Evolutionary conservation across 1,140 invertebrate genomes (phyloP).

Genomic region (Thaumatotibia leucotreta): DNA sequence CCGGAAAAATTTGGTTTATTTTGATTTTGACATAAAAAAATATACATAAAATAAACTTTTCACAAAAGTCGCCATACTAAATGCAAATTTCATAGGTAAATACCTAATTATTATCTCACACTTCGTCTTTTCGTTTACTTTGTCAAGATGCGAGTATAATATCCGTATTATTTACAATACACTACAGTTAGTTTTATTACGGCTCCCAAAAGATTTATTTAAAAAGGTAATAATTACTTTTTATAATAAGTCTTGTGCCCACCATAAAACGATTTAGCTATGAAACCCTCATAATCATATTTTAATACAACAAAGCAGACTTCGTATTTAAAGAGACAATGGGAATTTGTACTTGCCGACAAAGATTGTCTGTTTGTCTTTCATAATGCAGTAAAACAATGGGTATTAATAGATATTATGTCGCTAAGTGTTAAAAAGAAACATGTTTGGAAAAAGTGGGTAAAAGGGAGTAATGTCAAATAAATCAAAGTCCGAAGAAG

Average conservation of each 20-base stretch:
- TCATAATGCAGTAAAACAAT: neutral
- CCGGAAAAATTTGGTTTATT: no score
- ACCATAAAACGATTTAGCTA: no score
- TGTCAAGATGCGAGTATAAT: no score
- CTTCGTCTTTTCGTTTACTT: neutral
- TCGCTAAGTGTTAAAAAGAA: neutral
- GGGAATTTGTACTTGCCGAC: neutral
- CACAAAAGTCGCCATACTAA: no score
- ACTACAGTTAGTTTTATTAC: neutral
- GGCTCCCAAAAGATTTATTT: neutral
- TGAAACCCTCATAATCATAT: neutral
- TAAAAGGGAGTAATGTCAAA: no score
- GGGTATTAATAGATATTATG: neutral
- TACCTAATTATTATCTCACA: no score
- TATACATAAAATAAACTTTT: no score
- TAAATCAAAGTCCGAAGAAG: no score
- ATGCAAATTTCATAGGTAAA: no score
- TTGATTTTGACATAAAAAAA: no score
- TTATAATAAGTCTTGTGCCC: neutral
- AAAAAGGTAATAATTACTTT: neutral
- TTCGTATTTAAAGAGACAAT: neutral
- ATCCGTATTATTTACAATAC: neutral
- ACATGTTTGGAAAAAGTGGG: neutral
- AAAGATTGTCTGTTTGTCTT: neutral
- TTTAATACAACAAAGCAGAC: neutral